Base-by-base conservation (phyloP, 2,888 invertebrate genomes). In the Archips crataeganus region DNA sequence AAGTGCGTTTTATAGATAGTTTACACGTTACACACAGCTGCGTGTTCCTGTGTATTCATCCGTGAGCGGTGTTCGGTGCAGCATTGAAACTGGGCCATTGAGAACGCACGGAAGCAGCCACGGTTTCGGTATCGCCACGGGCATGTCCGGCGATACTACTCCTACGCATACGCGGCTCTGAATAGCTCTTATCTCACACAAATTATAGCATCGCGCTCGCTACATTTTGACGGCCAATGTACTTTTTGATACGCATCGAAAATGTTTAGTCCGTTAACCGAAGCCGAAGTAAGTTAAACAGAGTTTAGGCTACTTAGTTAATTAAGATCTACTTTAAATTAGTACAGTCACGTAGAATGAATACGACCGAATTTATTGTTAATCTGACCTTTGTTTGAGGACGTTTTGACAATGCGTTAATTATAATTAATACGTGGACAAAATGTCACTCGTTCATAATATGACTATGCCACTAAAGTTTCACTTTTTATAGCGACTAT, bases 51-150 rank as follows among this genome's bases (percentile, higher is more conserved):
- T 76, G 80, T 81, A 86, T 81, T 90, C 86, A 87, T 87, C 85
- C 87, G 84, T 85, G 86, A 86, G 87, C 75, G 75, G 87, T 75
- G 81, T 71, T 77, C 78, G 79, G 57, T 78, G 79, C 75, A 76
- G 78, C 83, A 83, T 84, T 80, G 82, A 86, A 91, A 85, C 86
- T 88, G 83, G 91, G 87, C 78, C 86, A 84, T 74, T 77, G 81
- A 80, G 80, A 77, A 78, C 75, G 81, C 80, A 79, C 80, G 77
- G 76, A 76, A 76, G 77, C 76, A 5, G 66, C 63, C 77, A 66
- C 49, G 69, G 76, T 75, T 70, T 70, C 76, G 77, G 74, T 75
- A 77, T 75, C 77, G 71, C 47, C 69, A 70, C 66, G 23, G 23
- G 32, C 75, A 75, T 77, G 77, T 76, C 77, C 76, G 76, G 69